Evolutionary conservation across 2,113 vertebrate species (phyloP).

Genomic region (Hipposideros armiger): DNA sequence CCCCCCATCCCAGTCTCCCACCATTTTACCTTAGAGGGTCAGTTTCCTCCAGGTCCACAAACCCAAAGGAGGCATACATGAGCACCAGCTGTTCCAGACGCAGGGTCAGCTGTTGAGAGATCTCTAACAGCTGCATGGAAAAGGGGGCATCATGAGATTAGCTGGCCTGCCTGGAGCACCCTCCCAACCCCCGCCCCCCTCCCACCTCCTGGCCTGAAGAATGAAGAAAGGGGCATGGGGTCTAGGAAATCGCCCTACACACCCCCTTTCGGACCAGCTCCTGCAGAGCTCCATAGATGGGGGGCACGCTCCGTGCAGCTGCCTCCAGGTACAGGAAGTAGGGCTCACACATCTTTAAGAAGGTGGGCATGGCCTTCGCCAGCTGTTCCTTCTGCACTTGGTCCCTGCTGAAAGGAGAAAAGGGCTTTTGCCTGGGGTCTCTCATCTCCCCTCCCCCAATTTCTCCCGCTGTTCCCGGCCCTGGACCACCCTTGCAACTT

Average conservation of each 20-base stretch:
- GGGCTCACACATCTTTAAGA: constrained; percentile 89
- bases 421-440: neutral
- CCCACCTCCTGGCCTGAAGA: neutral
- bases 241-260: constrained; percentile 10
- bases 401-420: constrained; percentile 82
- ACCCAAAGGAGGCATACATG: constrained; percentile 85
- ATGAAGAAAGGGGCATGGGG: neutral
- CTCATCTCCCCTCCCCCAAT: too few species aligned
- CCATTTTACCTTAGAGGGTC: constrained; percentile 88
- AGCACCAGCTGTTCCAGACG: constrained; percentile 90
- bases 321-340: constrained; percentile 91
- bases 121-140: constrained; percentile 87
- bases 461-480: neutral
- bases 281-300: constrained; percentile 72
- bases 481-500: neutral
- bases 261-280: constrained; percentile 84
- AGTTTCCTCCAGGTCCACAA: constrained; percentile 88
- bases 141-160: neutral
- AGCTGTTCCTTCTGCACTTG: constrained; percentile 82
- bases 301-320: constrained; percentile 79
- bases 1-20: neutral
- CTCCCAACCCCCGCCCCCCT: neutral
- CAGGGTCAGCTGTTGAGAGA: constrained; percentile 92
- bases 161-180: neutral
- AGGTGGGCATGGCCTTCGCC: constrained; percentile 83